Evolutionary conservation across 2,797 vertebrate species (phyloP).

Genomic region (Falco cherrug): DNA sequence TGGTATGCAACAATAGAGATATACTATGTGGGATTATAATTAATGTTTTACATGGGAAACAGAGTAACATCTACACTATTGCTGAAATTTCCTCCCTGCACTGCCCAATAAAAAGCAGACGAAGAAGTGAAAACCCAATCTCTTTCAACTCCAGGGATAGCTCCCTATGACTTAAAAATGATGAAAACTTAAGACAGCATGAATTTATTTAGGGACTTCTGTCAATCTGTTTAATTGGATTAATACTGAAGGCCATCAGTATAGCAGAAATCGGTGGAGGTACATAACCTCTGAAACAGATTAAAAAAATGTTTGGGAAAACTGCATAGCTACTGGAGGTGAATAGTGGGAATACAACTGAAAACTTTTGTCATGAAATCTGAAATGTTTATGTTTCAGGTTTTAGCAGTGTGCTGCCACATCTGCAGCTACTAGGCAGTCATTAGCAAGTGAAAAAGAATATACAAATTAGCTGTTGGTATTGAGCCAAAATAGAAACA

Average conservation of each 20-base stretch:
- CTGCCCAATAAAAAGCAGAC: not conserved
- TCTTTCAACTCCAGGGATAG: not conserved
- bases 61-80: not conserved
- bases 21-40: not conserved
- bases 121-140: not conserved
- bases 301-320: not conserved
- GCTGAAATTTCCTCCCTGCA: not conserved
- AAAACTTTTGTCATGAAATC: not conserved
- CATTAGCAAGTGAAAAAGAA: conserved; percentile 41
- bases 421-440: not conserved
- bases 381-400: not conserved
- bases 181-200: not conserved
- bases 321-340: not conserved
- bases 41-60: not conserved
- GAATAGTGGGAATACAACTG: not conserved
- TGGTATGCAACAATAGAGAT: not conserved
- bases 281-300: not conserved
- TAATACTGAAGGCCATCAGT: not conserved
- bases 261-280: not conserved
- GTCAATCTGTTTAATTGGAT: not conserved
- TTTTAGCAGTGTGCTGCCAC: conserved; percentile 20
- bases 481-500: conserved; percentile 1
- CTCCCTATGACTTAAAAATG: not conserved
- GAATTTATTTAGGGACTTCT: not conserved
- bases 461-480: not conserved